Conservation (phyloP, 2,797 vertebrate species). For the Dipus sagitta region DNA sequence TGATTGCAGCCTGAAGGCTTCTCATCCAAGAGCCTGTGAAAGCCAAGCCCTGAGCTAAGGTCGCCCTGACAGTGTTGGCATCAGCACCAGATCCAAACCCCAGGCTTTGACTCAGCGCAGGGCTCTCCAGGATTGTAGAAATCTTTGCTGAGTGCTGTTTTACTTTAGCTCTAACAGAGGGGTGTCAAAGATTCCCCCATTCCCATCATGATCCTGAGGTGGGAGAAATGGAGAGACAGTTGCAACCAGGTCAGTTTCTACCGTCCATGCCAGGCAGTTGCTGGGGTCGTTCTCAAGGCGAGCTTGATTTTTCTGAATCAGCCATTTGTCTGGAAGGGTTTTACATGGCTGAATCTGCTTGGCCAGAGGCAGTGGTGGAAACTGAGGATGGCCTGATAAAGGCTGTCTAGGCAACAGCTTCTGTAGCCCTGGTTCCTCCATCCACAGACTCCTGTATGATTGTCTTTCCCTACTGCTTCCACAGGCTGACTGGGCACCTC, state of each 20-base stretch:
- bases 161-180: not conserved
- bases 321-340: slow-evolving; percentile 4
- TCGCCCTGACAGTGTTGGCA: not conserved
- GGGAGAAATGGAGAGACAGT: not conserved
- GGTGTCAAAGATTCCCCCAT: not conserved
- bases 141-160: not conserved
- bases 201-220: not conserved
- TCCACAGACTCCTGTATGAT: too few relatives aligned
- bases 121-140: not conserved
- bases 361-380: not conserved
- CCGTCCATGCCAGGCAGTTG: not conserved
- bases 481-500: not conserved
- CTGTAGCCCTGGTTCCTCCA: too few relatives aligned
- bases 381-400: not conserved
- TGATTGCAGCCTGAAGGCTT: not conserved
- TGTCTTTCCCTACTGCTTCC: too few relatives aligned
- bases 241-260: not conserved
- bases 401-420: not conserved
- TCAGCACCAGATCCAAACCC: not conserved
- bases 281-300: not conserved
- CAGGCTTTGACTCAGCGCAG: not conserved
- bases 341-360: not conserved
- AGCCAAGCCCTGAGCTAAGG: not conserved
- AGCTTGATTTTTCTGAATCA: slow-evolving; percentile 12
- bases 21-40: not conserved